These are phyloP conservation scores for Tretioscincus oriximinensis DNA, from an alignment of 2,113 vertebrate species.

Conservation along the genomic window DNA sequence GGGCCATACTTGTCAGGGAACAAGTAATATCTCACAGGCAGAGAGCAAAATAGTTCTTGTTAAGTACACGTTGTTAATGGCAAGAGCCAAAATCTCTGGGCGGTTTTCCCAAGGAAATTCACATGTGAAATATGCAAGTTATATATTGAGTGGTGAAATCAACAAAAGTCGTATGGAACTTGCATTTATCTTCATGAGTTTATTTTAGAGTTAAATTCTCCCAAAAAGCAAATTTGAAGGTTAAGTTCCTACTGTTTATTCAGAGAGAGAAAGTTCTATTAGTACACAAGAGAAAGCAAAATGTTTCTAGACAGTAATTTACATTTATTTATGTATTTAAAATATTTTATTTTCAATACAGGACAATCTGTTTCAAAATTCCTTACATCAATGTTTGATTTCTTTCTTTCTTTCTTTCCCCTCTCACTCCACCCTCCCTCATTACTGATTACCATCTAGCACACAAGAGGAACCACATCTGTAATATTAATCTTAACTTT, in stretches of 20 bases:
- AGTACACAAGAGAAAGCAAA: too few species aligned
- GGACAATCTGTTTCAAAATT: too few species aligned
- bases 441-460: too few species aligned
- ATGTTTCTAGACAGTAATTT: too few species aligned
- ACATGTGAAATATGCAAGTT: not conserved
- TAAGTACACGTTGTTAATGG: not conserved
- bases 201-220: not conserved
- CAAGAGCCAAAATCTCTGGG: conserved; percentile 4
- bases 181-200: not conserved
- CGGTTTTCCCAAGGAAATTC: conserved; percentile 7
- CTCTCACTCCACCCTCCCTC: too few species aligned
- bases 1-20: not conserved
- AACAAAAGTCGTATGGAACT: not conserved
- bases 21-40: not conserved
- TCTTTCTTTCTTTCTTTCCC: too few species aligned
- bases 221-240: not conserved
- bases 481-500: too few species aligned
- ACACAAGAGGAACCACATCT: too few species aligned
- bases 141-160: not conserved
- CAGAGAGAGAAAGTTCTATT: too few species aligned
- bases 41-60: not conserved
- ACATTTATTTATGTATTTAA: too few species aligned
- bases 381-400: too few species aligned
- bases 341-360: too few species aligned
- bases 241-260: not conserved